Conservation (phyloP, 2,888 invertebrate species). For the Leuctra nigra region DNA sequence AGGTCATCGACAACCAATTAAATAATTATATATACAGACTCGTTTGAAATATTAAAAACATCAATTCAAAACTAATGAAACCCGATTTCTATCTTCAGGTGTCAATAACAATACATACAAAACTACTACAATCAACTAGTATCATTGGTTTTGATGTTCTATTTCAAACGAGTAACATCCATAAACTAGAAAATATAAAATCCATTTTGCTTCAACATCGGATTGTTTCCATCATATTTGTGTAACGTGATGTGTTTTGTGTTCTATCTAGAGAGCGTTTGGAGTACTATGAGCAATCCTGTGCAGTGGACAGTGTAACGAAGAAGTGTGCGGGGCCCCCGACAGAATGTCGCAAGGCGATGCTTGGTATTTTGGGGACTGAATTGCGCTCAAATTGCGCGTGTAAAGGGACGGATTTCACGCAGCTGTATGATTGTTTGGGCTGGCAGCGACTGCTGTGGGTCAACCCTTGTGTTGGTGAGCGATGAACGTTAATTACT, state of each 20-base stretch:
- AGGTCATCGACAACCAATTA: too few relatives aligned
- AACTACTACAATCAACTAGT: too few relatives aligned
- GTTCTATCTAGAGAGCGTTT: conserved; percentile 55
- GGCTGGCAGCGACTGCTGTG: conserved; percentile 86
- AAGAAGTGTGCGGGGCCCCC: conserved; percentile 83
- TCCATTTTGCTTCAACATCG: neutral
- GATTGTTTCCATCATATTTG: neutral
- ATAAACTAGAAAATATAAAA: too few relatives aligned
- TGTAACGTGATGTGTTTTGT: neutral
- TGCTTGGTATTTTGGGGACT: conserved; percentile 85
- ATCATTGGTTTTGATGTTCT: too few relatives aligned
- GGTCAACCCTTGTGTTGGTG: conserved; percentile 91
- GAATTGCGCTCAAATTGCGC: conserved; percentile 80
- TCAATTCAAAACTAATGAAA: too few relatives aligned
- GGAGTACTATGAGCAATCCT: conserved; percentile 85
- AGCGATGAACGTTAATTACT: too few relatives aligned
- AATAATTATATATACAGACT: too few relatives aligned
- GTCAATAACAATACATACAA: too few relatives aligned
- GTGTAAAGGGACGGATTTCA: conserved; percentile 79
- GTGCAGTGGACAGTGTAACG: conserved; percentile 84
- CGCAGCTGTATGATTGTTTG: conserved; percentile 78
- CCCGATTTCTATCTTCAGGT: too few relatives aligned
- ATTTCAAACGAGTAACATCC: too few relatives aligned
- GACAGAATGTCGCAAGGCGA: conserved; percentile 75
- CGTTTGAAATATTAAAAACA: too few relatives aligned